Base-by-base conservation (phyloP, 2,113 vertebrate genomes). In the Caracal caracal region DNA sequence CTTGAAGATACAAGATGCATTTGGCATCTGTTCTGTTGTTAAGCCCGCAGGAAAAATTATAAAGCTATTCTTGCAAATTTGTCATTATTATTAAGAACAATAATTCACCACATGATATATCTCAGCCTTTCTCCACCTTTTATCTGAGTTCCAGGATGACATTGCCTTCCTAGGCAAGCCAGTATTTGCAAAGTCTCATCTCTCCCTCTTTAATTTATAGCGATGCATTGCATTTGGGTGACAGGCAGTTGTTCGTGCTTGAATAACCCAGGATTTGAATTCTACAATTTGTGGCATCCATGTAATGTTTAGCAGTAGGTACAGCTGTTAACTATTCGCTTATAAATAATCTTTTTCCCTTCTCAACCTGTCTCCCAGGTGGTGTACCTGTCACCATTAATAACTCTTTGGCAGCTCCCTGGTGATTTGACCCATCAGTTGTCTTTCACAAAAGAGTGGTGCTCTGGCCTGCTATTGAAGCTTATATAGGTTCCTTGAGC, bases 311-410 rank as follows among this genome's bases (percentile, higher is more conserved):
- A 99, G 98, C 99, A 99, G 98, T 99, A 98, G 98, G 98, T 99
- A 99, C 98, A 99, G 98, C 99, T 99, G 99, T 99, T 99, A 99
- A 99, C 99, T 99, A 99, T 98, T 99, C 99, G 0, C 98, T 99
- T 99, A 99, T 99, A 99, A 99, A 99, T 99, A 99, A 99, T 99
- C 98, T 98, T 98, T 98, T 98, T 93, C 98, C 97, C 98, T 97
- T 99, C 98, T 99, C 98, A 99, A 98, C 99, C 98, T 99, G 99
- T 99, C 99, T 99, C 99, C 97, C 99, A 99, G 98, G 99, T 99
- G 99, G 99, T 98, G 98, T 99, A 99, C 98, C 98, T 99, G 99
- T 99, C 99, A 99, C 98, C 98, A 98, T 99, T 99, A 99, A 99
- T 99, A 99, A 99, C 98, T 99, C 99, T 98, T 97, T 17, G 82